Evolutionary conservation across 64 coral and sea anemone genomes (phyloP).

Genomic region (Stichodactyla helianthus): DNA sequence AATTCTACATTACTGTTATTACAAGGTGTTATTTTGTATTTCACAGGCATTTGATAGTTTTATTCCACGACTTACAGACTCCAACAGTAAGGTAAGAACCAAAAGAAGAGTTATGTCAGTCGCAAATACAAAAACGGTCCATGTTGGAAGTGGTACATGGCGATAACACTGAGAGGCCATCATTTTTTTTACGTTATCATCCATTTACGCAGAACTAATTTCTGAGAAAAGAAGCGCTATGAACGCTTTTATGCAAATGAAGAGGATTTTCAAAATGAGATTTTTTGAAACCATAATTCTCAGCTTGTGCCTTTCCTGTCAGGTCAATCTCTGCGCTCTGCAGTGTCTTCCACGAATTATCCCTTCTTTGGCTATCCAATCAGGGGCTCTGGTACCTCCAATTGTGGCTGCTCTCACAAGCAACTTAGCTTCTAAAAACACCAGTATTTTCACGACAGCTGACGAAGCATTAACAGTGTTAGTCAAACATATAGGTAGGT

Average conservation of each 20-base stretch:
- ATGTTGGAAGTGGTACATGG: background rate
- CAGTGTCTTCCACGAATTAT: constrained; percentile 73
- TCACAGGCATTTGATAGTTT: constrained; percentile 82
- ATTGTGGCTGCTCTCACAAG: constrained; percentile 62
- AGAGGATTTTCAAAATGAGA: background rate
- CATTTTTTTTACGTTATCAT: too few species aligned
- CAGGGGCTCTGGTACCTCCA: constrained; percentile 59
- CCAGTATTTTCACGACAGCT: constrained; percentile 69
- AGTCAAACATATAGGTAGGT: constrained; percentile 77
- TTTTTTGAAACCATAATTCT: background rate
- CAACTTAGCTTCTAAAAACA: constrained; percentile 93
- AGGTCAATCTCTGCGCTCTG: constrained; percentile 91
- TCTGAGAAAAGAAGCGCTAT: too few species aligned
- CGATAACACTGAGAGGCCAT: too few species aligned
- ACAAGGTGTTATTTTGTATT: background rate
- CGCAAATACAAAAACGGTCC: background rate
- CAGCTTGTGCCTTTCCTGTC: background rate
- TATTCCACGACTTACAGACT: constrained; percentile 75
- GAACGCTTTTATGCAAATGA: background rate
- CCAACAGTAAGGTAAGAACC: constrained; percentile 86
- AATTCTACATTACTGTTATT: too few species aligned
- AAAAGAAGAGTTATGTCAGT: background rate
- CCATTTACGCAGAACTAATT: too few species aligned
- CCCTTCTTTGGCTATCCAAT: constrained; percentile 51
- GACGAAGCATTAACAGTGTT: constrained; percentile 61